Base-by-base conservation (phyloP, 2,113 vertebrate genomes). In the Nematolebias whitei region DNA sequence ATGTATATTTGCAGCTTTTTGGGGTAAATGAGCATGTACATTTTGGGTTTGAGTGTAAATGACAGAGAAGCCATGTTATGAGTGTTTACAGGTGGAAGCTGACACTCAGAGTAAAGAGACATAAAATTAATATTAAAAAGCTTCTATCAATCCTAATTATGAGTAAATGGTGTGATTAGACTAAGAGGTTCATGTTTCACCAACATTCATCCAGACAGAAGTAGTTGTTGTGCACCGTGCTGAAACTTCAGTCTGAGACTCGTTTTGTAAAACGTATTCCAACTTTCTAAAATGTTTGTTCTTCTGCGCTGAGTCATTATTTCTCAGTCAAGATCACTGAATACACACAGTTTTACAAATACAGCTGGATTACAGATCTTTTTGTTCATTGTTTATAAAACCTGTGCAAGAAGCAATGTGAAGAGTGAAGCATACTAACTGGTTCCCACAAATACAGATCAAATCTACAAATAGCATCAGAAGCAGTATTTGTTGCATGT, bases 101-200 rank as follows among this genome's bases (percentile, higher is more conserved):
- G 67, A 11, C 64, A 66, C 39, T 84, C 78, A 74, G 77, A 68
- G 79, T 47, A 79, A 74, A 56, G 45, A 49, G 60, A 35, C 60
- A 45, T 43, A 57, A 87, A 83, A 67, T 85, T 74, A 57, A 81
- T 74, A 24, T 11, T 5, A 38, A 24, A 32, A 15, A 18, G 19
- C 52, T 44, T 15, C 41, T 51, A 76, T 71, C 41, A 65, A 52
- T 71, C 69, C 61, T 24, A 9, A 64, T 74, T 69, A 43, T 8
- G 13, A 53, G 68, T 59, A 71, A 62, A 80, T 86, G 69, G 71
- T 38, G 79, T 61, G 38, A 63, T 41, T 23, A 32, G 51, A 55
- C 76, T 68, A 75, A 68, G 53, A 73, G 20, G 38, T 22, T 76
- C 68, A 66, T n/a, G 59, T 79, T 62, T 70, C n/a, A 56, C 69